Evolutionary conservation across 2,797 vertebrate genomes (phyloP).

Genomic region (Aulostomus chinensis): DNA sequence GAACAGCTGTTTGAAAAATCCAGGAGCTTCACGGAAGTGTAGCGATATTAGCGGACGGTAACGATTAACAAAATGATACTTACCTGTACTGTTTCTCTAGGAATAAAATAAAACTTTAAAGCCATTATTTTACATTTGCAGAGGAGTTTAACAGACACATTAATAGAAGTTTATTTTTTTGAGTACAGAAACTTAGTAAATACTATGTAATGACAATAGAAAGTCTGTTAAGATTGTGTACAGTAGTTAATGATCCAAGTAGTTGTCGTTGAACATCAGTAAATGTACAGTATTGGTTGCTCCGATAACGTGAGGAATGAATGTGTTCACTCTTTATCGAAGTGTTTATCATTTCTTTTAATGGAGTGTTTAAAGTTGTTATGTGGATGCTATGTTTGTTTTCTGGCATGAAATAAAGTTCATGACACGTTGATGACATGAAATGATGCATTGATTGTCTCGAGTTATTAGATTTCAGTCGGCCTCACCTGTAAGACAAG

Average conservation of each 20-base stretch:
- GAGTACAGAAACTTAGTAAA: slow-evolving; percentile 36
- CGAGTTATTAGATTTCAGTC: not conserved
- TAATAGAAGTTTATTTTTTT: slow-evolving; percentile 64
- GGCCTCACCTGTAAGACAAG: not conserved
- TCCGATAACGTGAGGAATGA: slow-evolving; percentile 38
- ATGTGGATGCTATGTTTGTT: slow-evolving; percentile 65
- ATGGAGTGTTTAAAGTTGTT: slow-evolving; percentile 46
- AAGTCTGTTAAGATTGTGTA: slow-evolving; percentile 37
- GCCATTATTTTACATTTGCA: slow-evolving; percentile 51
- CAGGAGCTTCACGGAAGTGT: slow-evolving; percentile 20
- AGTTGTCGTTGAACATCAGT: slow-evolving; percentile 44
- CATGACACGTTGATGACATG: slow-evolving; percentile 52
- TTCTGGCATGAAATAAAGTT: slow-evolving; percentile 78
- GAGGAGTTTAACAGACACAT: too few relatives aligned
- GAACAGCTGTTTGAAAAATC: slow-evolving; percentile 11
- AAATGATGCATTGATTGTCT: not conserved
- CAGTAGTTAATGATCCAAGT: slow-evolving; percentile 45
- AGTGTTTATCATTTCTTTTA: slow-evolving; percentile 48
- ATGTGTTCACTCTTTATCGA: slow-evolving; percentile 34
- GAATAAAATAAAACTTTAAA: slow-evolving; percentile 44
- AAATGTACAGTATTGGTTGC: slow-evolving; percentile 49
- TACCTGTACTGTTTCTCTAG: slow-evolving; percentile 33
- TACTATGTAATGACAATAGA: slow-evolving; percentile 21
- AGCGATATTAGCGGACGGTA: slow-evolving; percentile 6
- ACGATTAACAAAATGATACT: slow-evolving; percentile 27